Base-by-base conservation (phyloP, 1,140 invertebrate genomes). In the Caenorhabditis latens region DNA sequence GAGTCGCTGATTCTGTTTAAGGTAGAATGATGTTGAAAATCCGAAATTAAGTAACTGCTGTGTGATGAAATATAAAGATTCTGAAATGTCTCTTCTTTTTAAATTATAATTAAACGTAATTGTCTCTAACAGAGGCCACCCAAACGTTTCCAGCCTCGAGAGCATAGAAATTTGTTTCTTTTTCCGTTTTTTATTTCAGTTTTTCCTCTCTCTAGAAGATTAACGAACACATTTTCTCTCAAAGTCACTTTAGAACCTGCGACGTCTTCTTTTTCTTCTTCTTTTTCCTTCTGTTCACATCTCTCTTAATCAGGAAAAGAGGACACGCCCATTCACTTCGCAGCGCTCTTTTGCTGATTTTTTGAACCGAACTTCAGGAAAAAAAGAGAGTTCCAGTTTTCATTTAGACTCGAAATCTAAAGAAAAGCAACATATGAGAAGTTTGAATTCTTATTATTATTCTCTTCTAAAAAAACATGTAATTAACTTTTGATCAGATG, bases 241-340 rank as follows among this genome's bases (percentile, higher is more conserved):
- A 79, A 79, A 79, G 71, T 79, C 71, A 79, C 71, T 79, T 50
- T 79, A 50, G 71, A 79, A 79, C 53, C 71, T 79, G 43, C 42
- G 63, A 42, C 46, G 43, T 24, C 71, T 42, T 50, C 46, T 79
- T 48, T 21, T 16, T 79, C 53, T 63, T 8, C 43, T 21, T 50
- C 71, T 21, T 24, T n/a, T 79, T 43, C 14, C n/a, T 19, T 79
- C 71, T 50, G 71, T 79, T 79, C 71, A 50, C 43, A 50, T 79
- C 40, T 46, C 46, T 50, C 71, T 79, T 79, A 79, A 79, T 79
- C 71, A 79, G 46, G 46, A 79, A 79, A 79, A n/a, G 46, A 79
- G 71, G 71, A 79, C 46, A 79, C 71, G 71, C 71, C 43, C 71
- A 79, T 79, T 46, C 19, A 16, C 13, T 9, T 13, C 61, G 13